Base-by-base conservation (phyloP, 2,797 vertebrate species). In the Amblyraja radiata region DNA sequence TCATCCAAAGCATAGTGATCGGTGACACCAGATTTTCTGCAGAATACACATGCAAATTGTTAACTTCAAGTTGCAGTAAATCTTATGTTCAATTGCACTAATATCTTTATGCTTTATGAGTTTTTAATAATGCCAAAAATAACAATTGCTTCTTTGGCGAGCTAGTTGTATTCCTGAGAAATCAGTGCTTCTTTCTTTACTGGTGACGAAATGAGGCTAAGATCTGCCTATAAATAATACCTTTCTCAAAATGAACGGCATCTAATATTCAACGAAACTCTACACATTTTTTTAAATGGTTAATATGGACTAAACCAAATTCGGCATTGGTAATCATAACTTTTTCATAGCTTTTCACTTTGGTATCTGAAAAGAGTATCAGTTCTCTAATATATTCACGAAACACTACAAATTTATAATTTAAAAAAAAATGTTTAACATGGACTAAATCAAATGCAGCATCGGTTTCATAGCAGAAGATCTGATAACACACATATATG, bases 1-100 rank as follows among this genome's bases (percentile, higher is more conserved):
- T 99, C 99, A 78, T 99, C 98, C 94, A 98, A 95, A 94, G 98
- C 99, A 7, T 98, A 99, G 94, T 99, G 97, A 95, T 99, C 99
- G 7, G 97, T 98, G 93, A 99, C 99, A 80, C 99, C 99, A 86
- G 99, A 99, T 94, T 98, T 98, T 94, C 99, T 99, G 95, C 36
- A 73, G 93, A 93, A 93, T 32, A n/a, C 32, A 93, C 6, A 94
- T 93, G 93, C 84, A 86, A 71, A 46, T 76, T 63, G 4, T 93
- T 18, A 36, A 74, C 21, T 91, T 73, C 68, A 73, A n/a, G 21
- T 21, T 13, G 9, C 9, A 68, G n/a, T 25, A 73, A 46, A 73
- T 21, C 18, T 25, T 18, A 46, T 14, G 4, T 79, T 39, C 10
- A 13, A 1, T 36, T 61, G 23, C 58, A 90, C 39, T 25, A 4